Evolutionary conservation across 2,113 vertebrate genomes (phyloP).

Genomic region (Eclectus roratus): DNA sequence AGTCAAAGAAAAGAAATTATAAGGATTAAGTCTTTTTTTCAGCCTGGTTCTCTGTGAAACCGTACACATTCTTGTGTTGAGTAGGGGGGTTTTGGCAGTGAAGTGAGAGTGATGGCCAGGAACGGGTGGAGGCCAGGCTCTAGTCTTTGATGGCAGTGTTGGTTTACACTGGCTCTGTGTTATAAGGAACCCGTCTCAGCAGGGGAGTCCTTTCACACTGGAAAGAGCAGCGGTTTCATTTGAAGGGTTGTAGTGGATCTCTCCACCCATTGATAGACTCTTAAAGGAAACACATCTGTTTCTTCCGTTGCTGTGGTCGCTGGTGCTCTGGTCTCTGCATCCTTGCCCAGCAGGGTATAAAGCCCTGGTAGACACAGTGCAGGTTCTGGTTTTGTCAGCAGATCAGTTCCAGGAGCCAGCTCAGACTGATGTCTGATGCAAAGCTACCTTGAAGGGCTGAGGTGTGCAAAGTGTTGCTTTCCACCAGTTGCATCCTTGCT

Average conservation of each 20-base stretch:
- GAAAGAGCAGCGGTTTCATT: background rate
- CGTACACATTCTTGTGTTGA: background rate
- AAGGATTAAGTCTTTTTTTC: background rate
- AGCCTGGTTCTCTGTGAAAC: background rate
- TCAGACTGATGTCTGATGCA: background rate
- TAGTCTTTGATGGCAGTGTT: background rate
- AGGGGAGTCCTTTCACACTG: background rate
- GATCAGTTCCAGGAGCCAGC: background rate
- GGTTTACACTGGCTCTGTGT: background rate
- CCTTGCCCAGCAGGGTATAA: background rate
- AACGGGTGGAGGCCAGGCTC: background rate
- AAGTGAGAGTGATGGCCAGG: background rate
- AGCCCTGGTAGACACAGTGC: background rate
- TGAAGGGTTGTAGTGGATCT: background rate
- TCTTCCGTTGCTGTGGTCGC: background rate
- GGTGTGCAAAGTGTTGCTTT: rapidly evolving
- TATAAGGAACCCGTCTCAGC: background rate
- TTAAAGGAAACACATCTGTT: background rate
- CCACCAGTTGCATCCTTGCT: background rate
- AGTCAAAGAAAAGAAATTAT: background rate
- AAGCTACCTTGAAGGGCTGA: background rate
- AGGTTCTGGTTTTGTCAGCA: background rate
- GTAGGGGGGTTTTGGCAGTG: rapidly evolving
- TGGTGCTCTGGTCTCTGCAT: background rate
- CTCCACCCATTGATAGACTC: background rate